phyloP scores from a whole-genome alignment of 2,888 invertebrate species.

The Stenolophus ochropezus region DNA sequence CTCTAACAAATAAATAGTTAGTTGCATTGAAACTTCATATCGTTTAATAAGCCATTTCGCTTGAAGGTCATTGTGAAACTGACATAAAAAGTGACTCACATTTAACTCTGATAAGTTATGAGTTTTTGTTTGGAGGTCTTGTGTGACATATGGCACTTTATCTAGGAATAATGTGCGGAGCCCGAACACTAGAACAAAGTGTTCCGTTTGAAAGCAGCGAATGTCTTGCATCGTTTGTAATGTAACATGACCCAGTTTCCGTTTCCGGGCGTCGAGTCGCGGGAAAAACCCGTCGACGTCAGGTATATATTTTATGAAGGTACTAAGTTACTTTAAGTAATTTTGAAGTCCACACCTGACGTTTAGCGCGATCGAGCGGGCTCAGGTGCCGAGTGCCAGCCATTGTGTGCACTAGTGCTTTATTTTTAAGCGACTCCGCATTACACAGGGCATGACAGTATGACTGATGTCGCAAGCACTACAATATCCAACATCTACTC shows the following conservation, averaged over 20 bases:
- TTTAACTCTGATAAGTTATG: too few species aligned
- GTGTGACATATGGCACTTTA: neutral
- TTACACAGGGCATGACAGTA: conserved; percentile 29
- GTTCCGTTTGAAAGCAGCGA: conserved; percentile 40
- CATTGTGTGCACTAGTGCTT: conserved; percentile 52
- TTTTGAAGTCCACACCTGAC: conserved; percentile 60
- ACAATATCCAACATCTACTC: too few species aligned
- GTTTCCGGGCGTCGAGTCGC: conserved; percentile 7
- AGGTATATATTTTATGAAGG: conserved; percentile 59
- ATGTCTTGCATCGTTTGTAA: conserved; percentile 49
- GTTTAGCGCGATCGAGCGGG: conserved; percentile 52
- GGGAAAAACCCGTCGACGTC: conserved; percentile 50
- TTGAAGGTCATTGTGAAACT: too few species aligned
- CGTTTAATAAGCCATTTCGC: too few species aligned
- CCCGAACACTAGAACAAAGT: conserved; percentile 31
- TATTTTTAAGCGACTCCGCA: conserved; percentile 47
- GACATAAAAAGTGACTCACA: too few species aligned
- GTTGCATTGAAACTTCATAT: too few species aligned
- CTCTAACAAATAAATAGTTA: too few species aligned
- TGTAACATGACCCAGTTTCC: conserved; percentile 56
- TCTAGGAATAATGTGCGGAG: conserved; percentile 1
- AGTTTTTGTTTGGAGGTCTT: neutral
- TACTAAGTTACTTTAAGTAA: conserved; percentile 60
- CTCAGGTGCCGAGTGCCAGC: conserved; percentile 44
- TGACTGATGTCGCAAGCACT: neutral